phyloP scores from a whole-genome alignment of 2,888 invertebrate species.

The Hydriomena furcata region DNA sequence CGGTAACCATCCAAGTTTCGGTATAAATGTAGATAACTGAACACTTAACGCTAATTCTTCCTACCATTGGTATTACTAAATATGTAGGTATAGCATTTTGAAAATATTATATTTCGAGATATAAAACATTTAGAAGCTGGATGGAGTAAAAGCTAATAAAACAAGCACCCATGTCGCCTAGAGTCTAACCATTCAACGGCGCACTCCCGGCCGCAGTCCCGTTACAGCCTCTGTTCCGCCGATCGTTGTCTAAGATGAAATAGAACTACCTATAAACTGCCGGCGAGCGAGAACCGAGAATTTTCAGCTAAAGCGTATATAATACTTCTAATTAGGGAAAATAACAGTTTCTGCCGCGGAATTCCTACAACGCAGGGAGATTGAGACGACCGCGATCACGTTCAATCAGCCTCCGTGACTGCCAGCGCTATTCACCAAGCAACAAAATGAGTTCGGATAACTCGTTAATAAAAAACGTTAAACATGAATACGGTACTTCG shows the following conservation, averaged over 20 bases:
- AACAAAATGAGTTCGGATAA: constrained; percentile 15
- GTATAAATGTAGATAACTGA: too few species aligned
- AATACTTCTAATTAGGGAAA: constrained; percentile 41
- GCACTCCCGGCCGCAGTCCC: constrained; percentile 45
- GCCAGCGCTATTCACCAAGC: constrained; percentile 32
- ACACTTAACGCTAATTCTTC: too few species aligned
- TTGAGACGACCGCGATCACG: constrained; percentile 58
- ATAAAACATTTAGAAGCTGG: neutral
- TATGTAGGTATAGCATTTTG: too few species aligned
- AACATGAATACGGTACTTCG: constrained; percentile 12
- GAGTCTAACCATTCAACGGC: constrained; percentile 37
- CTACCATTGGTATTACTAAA: too few species aligned
- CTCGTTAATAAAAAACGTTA: constrained; percentile 17
- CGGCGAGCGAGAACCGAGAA: constrained; percentile 28
- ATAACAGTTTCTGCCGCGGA: constrained; percentile 41
- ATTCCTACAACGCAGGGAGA: constrained; percentile 43
- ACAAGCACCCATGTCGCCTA: constrained; percentile 24
- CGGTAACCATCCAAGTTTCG: too few species aligned
- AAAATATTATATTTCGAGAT: too few species aligned
- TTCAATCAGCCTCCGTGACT: constrained; percentile 49
- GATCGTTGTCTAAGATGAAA: constrained; percentile 34
- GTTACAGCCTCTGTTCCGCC: constrained; percentile 46
- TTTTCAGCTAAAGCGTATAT: constrained; percentile 25
- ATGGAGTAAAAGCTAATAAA: constrained; percentile 3
- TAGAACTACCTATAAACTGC: constrained; percentile 22